Conservation (phyloP, 2,797 vertebrate genomes). For the Notoglanidium macrostoma region DNA sequence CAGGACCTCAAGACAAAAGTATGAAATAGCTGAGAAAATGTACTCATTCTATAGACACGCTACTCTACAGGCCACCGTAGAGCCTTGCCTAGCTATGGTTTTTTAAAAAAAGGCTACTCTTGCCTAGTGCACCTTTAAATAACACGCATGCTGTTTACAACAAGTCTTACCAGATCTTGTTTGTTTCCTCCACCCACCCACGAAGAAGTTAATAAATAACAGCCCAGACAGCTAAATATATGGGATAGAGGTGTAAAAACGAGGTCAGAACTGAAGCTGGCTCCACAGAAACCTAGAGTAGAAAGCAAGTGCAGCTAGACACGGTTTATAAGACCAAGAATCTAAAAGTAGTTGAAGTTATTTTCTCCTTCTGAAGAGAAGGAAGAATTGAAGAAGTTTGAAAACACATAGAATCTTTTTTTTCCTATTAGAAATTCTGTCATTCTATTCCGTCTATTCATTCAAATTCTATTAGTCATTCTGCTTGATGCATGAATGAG, state of each 20-base stretch:
- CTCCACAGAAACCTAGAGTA: not conserved
- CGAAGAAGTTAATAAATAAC: not conserved
- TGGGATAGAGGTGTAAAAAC: not conserved
- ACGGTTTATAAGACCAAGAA: not conserved
- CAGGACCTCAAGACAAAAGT: not conserved
- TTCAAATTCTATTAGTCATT: too few relatives aligned
- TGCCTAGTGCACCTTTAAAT: not conserved
- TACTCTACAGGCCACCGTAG: not conserved
- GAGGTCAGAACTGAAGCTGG: not conserved
- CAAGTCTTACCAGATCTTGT: not conserved
- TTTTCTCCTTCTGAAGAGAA: not conserved
- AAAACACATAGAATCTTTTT: not conserved
- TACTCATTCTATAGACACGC: not conserved
- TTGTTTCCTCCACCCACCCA: not conserved
- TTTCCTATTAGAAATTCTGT: too few relatives aligned
- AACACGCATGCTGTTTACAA: not conserved
- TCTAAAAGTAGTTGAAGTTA: not conserved
- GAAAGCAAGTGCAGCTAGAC: not conserved
- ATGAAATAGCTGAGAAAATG: not conserved
- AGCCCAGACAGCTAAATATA: not conserved
- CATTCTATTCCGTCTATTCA: too few relatives aligned
- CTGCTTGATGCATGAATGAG: slow-evolving; percentile 19
- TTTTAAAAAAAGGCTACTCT: too few relatives aligned
- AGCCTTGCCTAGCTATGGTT: not conserved
- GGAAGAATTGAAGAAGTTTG: not conserved